These are phyloP conservation scores for Uropsilus gracilis DNA, from an alignment of 2,113 vertebrate species.

Conservation along the genomic window DNA sequence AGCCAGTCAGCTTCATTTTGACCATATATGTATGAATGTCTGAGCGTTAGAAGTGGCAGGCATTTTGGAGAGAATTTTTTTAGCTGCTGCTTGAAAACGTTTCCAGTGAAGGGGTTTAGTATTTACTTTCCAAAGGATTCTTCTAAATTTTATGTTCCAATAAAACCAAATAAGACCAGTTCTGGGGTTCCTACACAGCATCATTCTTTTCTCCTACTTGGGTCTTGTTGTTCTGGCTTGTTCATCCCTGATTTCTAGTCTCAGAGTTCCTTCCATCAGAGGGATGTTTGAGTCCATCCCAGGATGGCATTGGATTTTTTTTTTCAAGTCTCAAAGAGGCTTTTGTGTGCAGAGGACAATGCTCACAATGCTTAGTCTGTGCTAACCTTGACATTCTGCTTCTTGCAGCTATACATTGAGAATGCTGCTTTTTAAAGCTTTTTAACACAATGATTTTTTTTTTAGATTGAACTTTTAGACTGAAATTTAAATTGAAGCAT, in stretches of 20 bases:
- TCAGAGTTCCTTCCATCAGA: not conserved
- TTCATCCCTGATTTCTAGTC: not conserved
- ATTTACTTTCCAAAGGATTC: not conserved
- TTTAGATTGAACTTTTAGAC: not conserved
- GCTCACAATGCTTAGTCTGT: not conserved
- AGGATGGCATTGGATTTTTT: slow-evolving; percentile 12
- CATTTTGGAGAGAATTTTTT: not conserved
- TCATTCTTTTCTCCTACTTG: not conserved
- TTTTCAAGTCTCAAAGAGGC: slow-evolving; percentile 10
- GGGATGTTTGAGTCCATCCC: not conserved
- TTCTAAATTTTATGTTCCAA: not conserved
- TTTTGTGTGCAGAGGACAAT: slow-evolving; percentile 58
- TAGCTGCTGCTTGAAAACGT: slow-evolving; percentile 3
- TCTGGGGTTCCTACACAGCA: no score
- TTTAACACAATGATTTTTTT: no score
- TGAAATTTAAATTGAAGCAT: not conserved
- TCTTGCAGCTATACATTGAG: not conserved
- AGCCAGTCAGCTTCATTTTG: slow-evolving; percentile 12
- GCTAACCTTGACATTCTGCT: not conserved
- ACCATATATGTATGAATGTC: not conserved
- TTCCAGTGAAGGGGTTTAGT: not conserved
- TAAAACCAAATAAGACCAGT: no score
- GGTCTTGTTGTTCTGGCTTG: not conserved
- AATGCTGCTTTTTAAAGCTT: not conserved
- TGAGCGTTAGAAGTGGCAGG: not conserved